Conservation (phyloP, 2,888 invertebrate species). For the Eurytoma californica region DNA sequence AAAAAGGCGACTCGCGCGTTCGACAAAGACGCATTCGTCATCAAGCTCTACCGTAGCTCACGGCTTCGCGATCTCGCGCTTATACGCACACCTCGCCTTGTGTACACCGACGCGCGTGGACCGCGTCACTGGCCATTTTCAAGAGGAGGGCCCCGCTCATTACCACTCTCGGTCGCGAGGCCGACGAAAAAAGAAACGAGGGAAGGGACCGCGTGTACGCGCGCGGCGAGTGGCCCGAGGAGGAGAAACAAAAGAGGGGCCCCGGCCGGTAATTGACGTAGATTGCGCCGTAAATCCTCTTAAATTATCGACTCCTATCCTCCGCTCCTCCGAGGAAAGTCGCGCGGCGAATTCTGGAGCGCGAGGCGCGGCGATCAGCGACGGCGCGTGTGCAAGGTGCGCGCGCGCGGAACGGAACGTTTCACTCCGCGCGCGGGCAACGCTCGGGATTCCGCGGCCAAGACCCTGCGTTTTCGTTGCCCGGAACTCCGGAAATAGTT, state of each 20-base stretch:
- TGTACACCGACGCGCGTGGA: too few species aligned
- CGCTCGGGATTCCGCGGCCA: constrained; percentile 39
- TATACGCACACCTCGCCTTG: too few species aligned
- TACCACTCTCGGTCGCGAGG: constrained; percentile 16
- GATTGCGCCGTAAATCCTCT: constrained; percentile 56
- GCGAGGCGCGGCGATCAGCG: constrained; percentile 34
- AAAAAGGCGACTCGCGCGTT: neutral
- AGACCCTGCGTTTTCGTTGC: constrained; percentile 51
- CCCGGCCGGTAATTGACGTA: constrained; percentile 53
- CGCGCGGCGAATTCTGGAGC: constrained; percentile 47
- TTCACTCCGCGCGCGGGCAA: constrained; percentile 34
- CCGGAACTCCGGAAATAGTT: constrained; percentile 68
- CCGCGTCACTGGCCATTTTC: constrained; percentile 15
- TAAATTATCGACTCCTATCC: constrained; percentile 54
- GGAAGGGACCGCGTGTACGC: neutral
- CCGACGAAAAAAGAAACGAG: neutral
- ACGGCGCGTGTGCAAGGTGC: neutral
- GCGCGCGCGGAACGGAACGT: constrained; percentile 7
- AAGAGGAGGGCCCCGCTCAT: constrained; percentile 31
- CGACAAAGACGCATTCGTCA: constrained; percentile 48
- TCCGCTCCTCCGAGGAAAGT: constrained; percentile 24
- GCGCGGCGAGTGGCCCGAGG: constrained; percentile 2
- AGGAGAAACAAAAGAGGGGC: neutral
- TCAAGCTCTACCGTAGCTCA: constrained; percentile 6
- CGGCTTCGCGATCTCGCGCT: constrained; percentile 2